These are phyloP conservation scores for Heliconius ethilla DNA, from an alignment of 2,888 invertebrate genomes.

Conservation along the genomic window DNA sequence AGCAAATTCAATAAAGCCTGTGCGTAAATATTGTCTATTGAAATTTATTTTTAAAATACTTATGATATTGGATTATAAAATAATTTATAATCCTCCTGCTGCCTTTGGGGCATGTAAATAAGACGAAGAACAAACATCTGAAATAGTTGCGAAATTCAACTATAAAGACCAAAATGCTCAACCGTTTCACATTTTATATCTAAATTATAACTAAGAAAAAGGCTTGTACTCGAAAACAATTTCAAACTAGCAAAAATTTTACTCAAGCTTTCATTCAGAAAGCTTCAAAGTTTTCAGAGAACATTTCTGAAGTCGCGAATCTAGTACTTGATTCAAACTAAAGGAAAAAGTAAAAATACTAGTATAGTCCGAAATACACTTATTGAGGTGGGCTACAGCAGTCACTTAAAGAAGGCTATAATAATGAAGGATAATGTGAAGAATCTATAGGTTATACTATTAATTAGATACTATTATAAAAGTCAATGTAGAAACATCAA, in stretches of 20 bases:
- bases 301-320: conserved; percentile 21
- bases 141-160: neutral
- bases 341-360: neutral
- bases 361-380: neutral
- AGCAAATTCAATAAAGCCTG: no score
- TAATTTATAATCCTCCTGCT: no score
- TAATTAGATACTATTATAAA: no score
- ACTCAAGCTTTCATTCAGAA: conserved; percentile 2
- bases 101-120: no score
- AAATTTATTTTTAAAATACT: no score
- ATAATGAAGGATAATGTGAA: neutral
- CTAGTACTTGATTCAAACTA: conserved; percentile 9
- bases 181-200: conserved; percentile 9
- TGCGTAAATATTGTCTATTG: no score
- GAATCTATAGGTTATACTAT: neutral
- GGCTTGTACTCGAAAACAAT: conserved; percentile 21
- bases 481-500: no score
- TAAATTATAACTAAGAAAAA: conserved; percentile 17
- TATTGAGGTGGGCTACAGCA: neutral
- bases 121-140: neutral
- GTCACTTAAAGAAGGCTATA: neutral
- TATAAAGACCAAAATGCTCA: neutral
- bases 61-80: no score
- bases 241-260: conserved; percentile 19
- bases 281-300: conserved; percentile 15